Evolutionary conservation across 1,140 invertebrate species (phyloP), one percentile per base, ranked within the genome.

Genomic region (Papilio aristodemus): DNA sequence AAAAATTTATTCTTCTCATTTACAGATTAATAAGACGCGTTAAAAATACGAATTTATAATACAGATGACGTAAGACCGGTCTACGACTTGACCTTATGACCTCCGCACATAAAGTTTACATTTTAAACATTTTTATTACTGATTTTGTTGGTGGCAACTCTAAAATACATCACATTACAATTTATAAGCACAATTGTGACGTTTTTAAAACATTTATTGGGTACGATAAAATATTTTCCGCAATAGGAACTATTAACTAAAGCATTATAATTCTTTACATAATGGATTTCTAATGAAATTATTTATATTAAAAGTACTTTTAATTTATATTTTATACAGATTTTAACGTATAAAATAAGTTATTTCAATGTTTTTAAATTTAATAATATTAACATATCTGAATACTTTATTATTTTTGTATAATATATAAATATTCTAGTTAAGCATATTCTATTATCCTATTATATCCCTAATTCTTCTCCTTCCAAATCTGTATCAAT

Each of bases 71-170:
- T 79, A 79, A 83, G 71, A 57, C 17, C 59, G 43, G 41, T 66
- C 63, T 66, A 68, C 69, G 70, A 46, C 76, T 32, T 50, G 77
- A 86, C 80, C 82, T 81, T 78, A 78, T 68, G 84, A 86, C 84
- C 84, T 76, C 80, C 67, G 71, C 73, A 67, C 76, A 79, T 80
- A 79, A 76, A 77, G 64, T 71, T 66, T 38, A 60, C 36, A 69
- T 72, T 71, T 71, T 63, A 57, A 68, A 72, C 68, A 58, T 37
- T 72, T 70, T 74, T 71, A 72, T 72, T 70, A 70, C 39, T 57
- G 25, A 59, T 68, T 70, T 71, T 68, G 69, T 58, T 69, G 36
- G 46, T 67, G 27, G 46, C 10, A 69, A 41, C 46, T 14, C 32
- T 13, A 71, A 41, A 59, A 63, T 69, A 73, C 68, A 73, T 72